Percentiles rank a stretch among this genome's conserved stretches.
Conservation (phyloP, 2,888 invertebrate genomes). For the Phania funesta region DNA sequence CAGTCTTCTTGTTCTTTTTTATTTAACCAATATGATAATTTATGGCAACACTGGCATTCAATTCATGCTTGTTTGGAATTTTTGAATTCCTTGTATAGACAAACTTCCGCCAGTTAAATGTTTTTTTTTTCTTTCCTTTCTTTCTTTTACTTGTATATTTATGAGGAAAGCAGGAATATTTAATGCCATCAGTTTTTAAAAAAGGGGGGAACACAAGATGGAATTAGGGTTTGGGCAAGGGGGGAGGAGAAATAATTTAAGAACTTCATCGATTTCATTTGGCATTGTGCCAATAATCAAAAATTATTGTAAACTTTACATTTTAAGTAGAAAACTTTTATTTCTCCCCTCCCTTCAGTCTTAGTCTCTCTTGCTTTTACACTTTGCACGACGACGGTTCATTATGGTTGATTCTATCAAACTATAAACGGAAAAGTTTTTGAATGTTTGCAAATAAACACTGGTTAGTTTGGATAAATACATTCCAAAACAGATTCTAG, state of each 20-base stretch:
- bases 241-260: conserved; percentile 21
- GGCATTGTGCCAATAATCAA: conserved; percentile 79
- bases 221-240: background rate
- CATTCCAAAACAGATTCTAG: conserved; percentile 8
- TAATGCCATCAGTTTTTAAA: background rate
- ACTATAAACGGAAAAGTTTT: conserved; percentile 55
- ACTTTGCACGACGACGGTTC: background rate
- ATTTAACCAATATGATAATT: conserved; percentile 71
- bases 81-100: conserved; percentile 56
- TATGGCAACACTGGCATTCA: conserved; percentile 78
- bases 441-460: conserved; percentile 59
- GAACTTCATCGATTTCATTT: conserved; percentile 69
- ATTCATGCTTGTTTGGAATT: conserved; percentile 68
- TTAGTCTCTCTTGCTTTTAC: background rate
- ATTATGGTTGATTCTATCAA: conserved; percentile 24
- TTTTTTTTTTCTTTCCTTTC: background rate
- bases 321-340: conserved; percentile 75
- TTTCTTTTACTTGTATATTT: background rate
- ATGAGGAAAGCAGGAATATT: conserved; percentile 20
- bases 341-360: background rate
- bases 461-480: conserved; percentile 52
- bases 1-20: background rate
- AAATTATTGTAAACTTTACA: conserved; percentile 78
- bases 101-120: conserved; percentile 61
- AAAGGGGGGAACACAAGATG: background rate